Base-by-base conservation (phyloP, 1,140 invertebrate genomes). In the Drosophila albomicans region DNA sequence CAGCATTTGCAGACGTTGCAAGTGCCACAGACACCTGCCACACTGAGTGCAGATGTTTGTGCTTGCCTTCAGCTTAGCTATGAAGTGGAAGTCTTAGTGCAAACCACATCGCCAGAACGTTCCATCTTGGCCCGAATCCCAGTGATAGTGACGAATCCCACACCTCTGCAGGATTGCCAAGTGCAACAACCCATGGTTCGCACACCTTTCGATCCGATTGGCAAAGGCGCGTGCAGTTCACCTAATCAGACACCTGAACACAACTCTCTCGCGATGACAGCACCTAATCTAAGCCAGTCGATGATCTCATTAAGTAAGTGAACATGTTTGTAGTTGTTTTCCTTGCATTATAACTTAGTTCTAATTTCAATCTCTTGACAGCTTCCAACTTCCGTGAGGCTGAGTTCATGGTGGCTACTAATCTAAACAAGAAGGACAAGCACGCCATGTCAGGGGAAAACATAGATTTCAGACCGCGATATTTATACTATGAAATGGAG, bases 21-120 rank as follows among this genome's bases (percentile, higher is more conserved):
- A 38, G 93, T 96, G 45, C 95, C 96, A 1, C 93, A 95, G 5
- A 86, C 95, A 69, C 94, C 95, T 10, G 95, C 95, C 0, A 95
- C 95, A 1, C 94, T 96, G 88, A 91, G 56, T n/a, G 7, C 95
- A 1, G 92, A 93, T 1, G 94, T 95, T 71, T 96, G 96, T 75
- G 93, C 93, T 20, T 94, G 96, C 46, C 95, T 96, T 46, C 95
- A 96, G 91, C 86, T 96, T 28, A 94, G 94, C 75, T 96, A 96
- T 91, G 94, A 95, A 81, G 77, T 96, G 8, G 94, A 95, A 90
- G 94, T 96, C 0, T 66, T 75, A 16, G 79, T 93, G 5, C 78
- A 72, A 54, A 87, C 92, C 1, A 67, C 65, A 16, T 79, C 91
- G 13, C 56, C 82, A 7, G 93, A 94, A 65, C 89, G 91, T 32